phyloP scores from a whole-genome alignment of 2,888 invertebrate genomes.

The Diachrysia chrysitis region DNA sequence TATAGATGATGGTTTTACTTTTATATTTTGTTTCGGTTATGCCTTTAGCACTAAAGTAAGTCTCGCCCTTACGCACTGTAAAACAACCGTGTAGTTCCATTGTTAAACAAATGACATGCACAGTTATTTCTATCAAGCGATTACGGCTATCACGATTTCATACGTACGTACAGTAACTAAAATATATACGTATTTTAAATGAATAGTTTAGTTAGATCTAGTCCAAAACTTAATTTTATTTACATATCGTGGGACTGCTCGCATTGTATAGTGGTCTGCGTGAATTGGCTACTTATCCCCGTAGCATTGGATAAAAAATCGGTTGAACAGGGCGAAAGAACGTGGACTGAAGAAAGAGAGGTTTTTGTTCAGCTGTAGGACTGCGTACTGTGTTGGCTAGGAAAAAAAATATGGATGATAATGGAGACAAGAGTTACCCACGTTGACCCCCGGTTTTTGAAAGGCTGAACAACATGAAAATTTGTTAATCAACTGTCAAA shows the following conservation, averaged over 20 bases:
- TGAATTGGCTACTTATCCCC: no score
- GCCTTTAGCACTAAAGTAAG: constrained; percentile 22
- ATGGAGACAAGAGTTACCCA: no score
- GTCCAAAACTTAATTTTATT: background rate
- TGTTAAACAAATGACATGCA: constrained; percentile 23
- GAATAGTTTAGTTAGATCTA: background rate
- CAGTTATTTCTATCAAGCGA: constrained; percentile 31
- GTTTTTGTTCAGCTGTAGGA: no score
- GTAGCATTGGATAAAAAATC: no score
- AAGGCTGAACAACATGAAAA: no score
- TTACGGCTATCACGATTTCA: constrained; percentile 6
- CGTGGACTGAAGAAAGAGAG: no score
- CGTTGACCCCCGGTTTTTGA: no score
- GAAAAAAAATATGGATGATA: no score
- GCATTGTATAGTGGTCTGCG: no score
- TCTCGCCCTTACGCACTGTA: constrained; percentile 20
- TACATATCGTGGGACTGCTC: background rate
- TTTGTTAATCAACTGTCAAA: no score
- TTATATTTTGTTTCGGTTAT: constrained; percentile 15
- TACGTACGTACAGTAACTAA: background rate
- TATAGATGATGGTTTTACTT: constrained; percentile 9
- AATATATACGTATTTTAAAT: background rate
- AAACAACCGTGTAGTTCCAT: constrained; percentile 23
- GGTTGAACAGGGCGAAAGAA: no score
- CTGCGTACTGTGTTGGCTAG: no score